These are phyloP conservation scores for Lophura swinhoii DNA, from an alignment of 2,797 vertebrate species.

Conservation along the genomic window DNA sequence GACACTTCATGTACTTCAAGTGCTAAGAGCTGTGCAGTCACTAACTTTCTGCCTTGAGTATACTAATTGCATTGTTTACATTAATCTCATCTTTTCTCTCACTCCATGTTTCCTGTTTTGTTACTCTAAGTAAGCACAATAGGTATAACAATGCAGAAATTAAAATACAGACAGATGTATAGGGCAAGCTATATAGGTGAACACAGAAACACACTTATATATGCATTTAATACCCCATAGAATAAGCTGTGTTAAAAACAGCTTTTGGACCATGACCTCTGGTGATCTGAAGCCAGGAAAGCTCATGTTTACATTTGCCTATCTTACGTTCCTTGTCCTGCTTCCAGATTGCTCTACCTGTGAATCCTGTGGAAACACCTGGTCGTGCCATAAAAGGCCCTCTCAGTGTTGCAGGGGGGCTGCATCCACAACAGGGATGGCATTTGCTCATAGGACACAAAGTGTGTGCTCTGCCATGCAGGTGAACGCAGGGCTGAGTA, in stretches of 20 bases:
- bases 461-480: neutral
- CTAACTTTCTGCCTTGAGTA: neutral
- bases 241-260: neutral
- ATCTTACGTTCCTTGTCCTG: neutral
- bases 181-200: neutral
- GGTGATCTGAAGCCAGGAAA: fast-evolving
- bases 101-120: neutral
- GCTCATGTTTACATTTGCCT: neutral
- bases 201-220: neutral
- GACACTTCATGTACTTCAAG: neutral
- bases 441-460: neutral
- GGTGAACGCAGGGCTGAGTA: neutral
- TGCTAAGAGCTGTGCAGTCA: neutral
- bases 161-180: neutral
- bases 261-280: neutral
- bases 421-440: neutral
- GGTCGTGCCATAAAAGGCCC: neutral
- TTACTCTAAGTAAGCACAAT: neutral
- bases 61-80: neutral
- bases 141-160: neutral
- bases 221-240: neutral
- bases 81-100: neutral
- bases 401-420: neutral
- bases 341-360: neutral
- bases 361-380: neutral